phyloP scores from a whole-genome alignment of 2,888 invertebrate genomes.

The Rutpela maculata region DNA sequence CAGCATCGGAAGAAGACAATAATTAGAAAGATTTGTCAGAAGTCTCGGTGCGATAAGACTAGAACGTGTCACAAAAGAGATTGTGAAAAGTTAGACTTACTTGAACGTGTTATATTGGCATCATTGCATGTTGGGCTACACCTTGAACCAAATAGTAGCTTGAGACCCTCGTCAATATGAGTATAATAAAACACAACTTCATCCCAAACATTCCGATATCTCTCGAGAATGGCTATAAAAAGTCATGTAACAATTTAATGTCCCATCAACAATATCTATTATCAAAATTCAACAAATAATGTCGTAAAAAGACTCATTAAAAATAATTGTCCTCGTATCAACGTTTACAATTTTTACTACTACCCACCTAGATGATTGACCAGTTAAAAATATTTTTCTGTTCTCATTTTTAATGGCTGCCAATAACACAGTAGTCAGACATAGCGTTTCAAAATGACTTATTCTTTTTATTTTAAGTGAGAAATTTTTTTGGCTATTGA shows the following conservation, averaged over 20 bases:
- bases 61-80: constrained; percentile 18
- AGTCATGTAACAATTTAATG: constrained; percentile 46
- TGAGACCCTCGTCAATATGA: constrained; percentile 46
- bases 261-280: constrained; percentile 19
- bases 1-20: neutral
- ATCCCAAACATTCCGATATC: constrained; percentile 44
- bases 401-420: too few species aligned
- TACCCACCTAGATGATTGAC: too few species aligned
- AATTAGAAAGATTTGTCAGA: constrained; percentile 31
- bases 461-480: too few species aligned
- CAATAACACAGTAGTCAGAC: too few species aligned
- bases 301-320: constrained; percentile 1
- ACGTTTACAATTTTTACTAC: too few species aligned
- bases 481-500: too few species aligned
- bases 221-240: constrained; percentile 50
- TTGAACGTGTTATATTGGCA: constrained; percentile 69
- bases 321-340: neutral
- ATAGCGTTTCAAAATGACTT: too few species aligned
- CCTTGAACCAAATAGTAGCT: constrained; percentile 62
- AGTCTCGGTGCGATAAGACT: constrained; percentile 4
- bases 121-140: constrained; percentile 62
- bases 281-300: constrained; percentile 11
- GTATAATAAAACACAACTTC: constrained; percentile 54
- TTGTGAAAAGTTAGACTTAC: constrained; percentile 40
- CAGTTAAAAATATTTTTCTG: too few species aligned